Percentiles rank a stretch among this genome's conserved stretches.
Evolutionary conservation across 2,113 vertebrate species (phyloP).

Genomic region (Eonycteris spelaea): DNA sequence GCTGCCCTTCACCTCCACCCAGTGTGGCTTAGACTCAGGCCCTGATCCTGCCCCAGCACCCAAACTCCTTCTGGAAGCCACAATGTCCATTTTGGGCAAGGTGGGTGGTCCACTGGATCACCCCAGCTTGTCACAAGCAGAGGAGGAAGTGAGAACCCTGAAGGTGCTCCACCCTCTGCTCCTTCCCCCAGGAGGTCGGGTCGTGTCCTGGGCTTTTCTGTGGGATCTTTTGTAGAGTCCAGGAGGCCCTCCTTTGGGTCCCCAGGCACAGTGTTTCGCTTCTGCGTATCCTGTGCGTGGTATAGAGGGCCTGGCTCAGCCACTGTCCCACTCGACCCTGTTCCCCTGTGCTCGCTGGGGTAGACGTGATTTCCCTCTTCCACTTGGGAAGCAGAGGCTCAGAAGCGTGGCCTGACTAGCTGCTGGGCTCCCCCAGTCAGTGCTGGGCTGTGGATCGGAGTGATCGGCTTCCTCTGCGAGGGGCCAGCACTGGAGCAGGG

Average conservation of each 20-base stretch:
- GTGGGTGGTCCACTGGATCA: neutral
- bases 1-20: neutral
- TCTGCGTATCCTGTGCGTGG: neutral
- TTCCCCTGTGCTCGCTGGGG: too few relatives aligned
- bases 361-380: neutral
- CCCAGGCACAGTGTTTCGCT: neutral
- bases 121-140: fast-evolving
- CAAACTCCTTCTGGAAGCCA: neutral
- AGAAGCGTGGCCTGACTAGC: fast-evolving
- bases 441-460: neutral
- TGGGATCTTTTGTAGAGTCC: neutral
- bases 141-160: neutral
- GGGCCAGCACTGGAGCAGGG: fast-evolving
- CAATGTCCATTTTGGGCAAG: neutral
- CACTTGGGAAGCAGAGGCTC: neutral
- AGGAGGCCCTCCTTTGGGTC: neutral
- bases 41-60: neutral
- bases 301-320: too few relatives aligned
- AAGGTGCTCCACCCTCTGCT: neutral
- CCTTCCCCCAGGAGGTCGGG: neutral
- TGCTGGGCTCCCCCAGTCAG: too few relatives aligned
- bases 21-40: neutral
- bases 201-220: neutral
- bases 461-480: fast-evolving
- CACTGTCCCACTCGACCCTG: fast-evolving